Evolutionary conservation across 2,888 invertebrate genomes (phyloP).

Genomic region (Macrophya annulata): DNA sequence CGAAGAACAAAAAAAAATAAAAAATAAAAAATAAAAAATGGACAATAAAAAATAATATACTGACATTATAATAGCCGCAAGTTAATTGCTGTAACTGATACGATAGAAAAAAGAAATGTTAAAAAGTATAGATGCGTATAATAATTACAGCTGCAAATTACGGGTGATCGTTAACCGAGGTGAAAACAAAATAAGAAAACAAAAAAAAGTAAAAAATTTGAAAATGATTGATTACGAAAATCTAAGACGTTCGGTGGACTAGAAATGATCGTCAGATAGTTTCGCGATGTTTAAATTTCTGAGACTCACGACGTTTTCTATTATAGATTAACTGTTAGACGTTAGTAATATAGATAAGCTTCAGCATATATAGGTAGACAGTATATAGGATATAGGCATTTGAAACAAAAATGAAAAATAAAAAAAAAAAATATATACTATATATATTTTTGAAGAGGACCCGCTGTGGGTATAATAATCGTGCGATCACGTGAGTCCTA

Average conservation of each 20-base stretch:
- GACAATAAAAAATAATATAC: background rate
- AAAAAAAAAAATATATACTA: background rate
- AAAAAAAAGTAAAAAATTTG: background rate
- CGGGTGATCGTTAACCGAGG: constrained; percentile 19
- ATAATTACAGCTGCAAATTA: constrained; percentile 36
- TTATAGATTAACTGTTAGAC: no score
- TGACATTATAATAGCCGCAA: background rate
- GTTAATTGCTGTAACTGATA: constrained; percentile 17
- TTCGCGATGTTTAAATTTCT: no score
- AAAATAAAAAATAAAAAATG: background rate
- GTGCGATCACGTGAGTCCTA: background rate
- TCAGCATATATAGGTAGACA: no score
- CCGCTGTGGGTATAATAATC: constrained; percentile 11
- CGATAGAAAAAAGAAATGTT: constrained; percentile 3
- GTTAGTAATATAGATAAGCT: no score
- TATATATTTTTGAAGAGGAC: constrained; percentile 27
- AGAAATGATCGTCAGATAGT: no score
- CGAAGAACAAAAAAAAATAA: no score
- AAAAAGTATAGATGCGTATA: background rate
- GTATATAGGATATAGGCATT: no score
- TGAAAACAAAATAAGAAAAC: no score
- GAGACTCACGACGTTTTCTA: no score
- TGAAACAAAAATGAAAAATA: background rate
- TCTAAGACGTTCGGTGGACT: background rate
- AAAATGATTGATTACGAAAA: constrained; percentile 45